Conservation (phyloP, 1,140 invertebrate species). For the Hypothenemus hampei region DNA sequence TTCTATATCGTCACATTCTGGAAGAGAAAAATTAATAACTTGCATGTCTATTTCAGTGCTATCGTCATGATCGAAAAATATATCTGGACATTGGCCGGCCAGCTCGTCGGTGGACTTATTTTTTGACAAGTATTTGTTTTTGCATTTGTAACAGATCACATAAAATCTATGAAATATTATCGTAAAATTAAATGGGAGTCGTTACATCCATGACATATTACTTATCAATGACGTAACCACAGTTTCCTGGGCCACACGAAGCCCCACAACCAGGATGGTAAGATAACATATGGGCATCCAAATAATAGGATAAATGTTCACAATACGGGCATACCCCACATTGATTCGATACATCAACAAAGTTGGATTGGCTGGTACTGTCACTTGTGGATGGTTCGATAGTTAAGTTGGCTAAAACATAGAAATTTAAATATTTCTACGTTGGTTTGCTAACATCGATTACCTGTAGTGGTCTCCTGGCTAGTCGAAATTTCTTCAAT, state of each 20-base stretch:
- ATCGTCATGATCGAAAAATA: constrained; percentile 40
- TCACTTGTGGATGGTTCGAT: neutral
- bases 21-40: constrained; percentile 31
- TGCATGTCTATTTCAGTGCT: constrained; percentile 36
- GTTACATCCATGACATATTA: neutral
- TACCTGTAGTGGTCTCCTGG: neutral
- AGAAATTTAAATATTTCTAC: no score
- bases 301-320: constrained; percentile 37
- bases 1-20: constrained; percentile 33
- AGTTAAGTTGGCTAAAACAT: no score
- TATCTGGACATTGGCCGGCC: constrained; percentile 38
- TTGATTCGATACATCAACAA: constrained; percentile 18
- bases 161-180: constrained; percentile 42
- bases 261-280: constrained; percentile 50
- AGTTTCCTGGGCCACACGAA: constrained; percentile 44
- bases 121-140: constrained; percentile 45
- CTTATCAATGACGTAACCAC: constrained; percentile 47
- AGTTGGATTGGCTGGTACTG: neutral
- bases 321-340: constrained; percentile 41
- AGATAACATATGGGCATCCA: constrained; percentile 42
- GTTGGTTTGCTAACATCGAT: no score
- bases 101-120: constrained; percentile 28
- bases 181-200: neutral
- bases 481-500: constrained; percentile 1
- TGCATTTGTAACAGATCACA: constrained; percentile 50